These are phyloP conservation scores for Lithophane ornitopus DNA, from an alignment of 2,888 invertebrate species.

Conservation along the genomic window DNA sequence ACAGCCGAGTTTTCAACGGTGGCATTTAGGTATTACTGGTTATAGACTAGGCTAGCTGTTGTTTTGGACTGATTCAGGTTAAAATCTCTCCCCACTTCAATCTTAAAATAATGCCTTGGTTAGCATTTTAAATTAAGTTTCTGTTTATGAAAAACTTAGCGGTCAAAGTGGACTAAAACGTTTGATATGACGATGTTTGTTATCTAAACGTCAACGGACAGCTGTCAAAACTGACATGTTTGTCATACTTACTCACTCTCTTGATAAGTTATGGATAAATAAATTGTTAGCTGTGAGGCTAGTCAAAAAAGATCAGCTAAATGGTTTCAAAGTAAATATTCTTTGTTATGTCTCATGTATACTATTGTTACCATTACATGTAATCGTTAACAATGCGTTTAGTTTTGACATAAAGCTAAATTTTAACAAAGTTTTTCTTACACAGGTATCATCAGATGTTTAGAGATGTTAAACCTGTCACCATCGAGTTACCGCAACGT, in stretches of 20 bases:
- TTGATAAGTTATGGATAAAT: not conserved
- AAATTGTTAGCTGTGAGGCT: not conserved
- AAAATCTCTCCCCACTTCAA: not conserved
- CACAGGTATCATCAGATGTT: slow-evolving; percentile 87
- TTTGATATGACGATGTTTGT: not conserved
- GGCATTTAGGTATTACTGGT: not conserved
- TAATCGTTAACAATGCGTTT: not conserved
- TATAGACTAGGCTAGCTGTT: not conserved
- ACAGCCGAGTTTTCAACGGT: slow-evolving; percentile 4
- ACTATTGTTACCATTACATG: not conserved
- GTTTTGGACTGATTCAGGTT: not conserved
- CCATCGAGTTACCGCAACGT: slow-evolving; percentile 82
- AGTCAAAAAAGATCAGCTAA: not conserved
- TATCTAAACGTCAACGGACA: not conserved
- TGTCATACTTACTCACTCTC: not conserved
- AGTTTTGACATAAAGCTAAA: not conserved
- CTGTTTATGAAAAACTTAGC: too few species aligned
- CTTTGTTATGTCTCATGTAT: too few species aligned
- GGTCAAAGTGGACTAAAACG: not conserved
- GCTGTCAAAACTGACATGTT: slow-evolving; percentile 11
- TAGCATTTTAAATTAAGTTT: too few species aligned
- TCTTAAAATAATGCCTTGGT: too few species aligned
- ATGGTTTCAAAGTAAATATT: not conserved
- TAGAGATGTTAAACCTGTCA: slow-evolving; percentile 89
- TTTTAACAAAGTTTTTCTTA: slow-evolving; percentile 44